Evolutionary conservation across 2,113 vertebrate genomes (phyloP), one percentile per base, ranked within the genome.

Genomic region (Andinoacara biseriatus): DNA sequence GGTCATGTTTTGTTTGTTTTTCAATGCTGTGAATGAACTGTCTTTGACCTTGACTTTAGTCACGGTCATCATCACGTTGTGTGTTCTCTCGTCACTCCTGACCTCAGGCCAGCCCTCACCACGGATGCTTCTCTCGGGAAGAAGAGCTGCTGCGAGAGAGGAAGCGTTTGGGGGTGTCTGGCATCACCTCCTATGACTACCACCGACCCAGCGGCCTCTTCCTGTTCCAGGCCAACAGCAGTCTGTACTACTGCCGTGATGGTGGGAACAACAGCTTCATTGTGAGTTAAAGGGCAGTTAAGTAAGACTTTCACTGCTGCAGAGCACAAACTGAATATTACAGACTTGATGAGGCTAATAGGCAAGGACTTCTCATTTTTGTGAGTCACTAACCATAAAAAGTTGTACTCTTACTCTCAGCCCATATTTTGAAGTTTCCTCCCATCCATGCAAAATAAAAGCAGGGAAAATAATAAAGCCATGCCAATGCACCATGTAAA

Each of bases 181-280:
- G 98, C 24, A 99, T 99, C 91, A 99, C 98, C 0, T 98, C 98
- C 0, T 99, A 99, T 0, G 98, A 99, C 92, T 97, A 98, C 92
- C 97, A 99, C 92, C 92, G 95, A 1, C 94, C 96, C 88, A 98
- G 96, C 0, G 98, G 98, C 87, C 97, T 99, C 11, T 98, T 99
- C 95, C 97, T 99, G 59, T 99, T 99, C 94, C 98, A 99, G 95
- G 98, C 98, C 91, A 98, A 96, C 95, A 98, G 97, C 94, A 98
- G 97, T 90, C 96, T 99, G 89, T 99, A 98, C 87, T 97, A 97
- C 76, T 99, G 98, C 84, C 94, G 95, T 1, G 98, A 99, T 2
- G 97, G 97, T 0, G 97, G 96, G 78, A 96, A 96, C 91, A 96
- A 97, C 2, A 96, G 95, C 10, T 98, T 98, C 89, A 97, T 96